Conservation (phyloP, 2,113 vertebrate genomes). For the Lophius piscatorius region DNA sequence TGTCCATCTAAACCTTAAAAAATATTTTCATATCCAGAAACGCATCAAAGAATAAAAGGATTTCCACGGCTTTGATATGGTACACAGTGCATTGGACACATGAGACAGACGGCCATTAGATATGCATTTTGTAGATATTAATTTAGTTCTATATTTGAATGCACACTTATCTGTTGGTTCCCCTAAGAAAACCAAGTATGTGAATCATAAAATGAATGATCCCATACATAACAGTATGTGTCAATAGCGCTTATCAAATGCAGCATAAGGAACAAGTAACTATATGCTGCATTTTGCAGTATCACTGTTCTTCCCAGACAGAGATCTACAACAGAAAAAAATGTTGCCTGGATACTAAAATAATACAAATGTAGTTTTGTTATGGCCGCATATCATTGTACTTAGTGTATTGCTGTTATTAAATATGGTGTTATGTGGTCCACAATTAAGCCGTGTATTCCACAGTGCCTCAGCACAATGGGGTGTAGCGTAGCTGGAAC, state of each 20-base stretch:
- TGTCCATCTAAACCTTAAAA: constrained; percentile 28
- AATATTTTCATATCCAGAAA: too few relatives aligned
- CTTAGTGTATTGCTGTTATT: not conserved
- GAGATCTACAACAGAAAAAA: constrained; percentile 14
- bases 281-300: too few relatives aligned
- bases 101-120: too few relatives aligned
- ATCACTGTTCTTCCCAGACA: too few relatives aligned
- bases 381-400: too few relatives aligned
- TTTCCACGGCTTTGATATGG: not conserved
- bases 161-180: not conserved
- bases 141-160: not conserved
- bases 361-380: too few relatives aligned
- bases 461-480: constrained; percentile 4
- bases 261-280: too few relatives aligned
- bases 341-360: too few relatives aligned
- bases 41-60: not conserved
- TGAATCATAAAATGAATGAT: not conserved
- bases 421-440: not conserved
- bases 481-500: constrained; percentile 6
- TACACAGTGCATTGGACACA: not conserved
- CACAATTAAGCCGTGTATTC: constrained; percentile 1
- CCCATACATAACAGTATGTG: too few relatives aligned
- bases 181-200: constrained; percentile 4
- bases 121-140: too few relatives aligned
- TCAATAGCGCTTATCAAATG: too few relatives aligned